Base-by-base conservation (phyloP, 2,113 vertebrate species). In the Polypterus senegalus region DNA sequence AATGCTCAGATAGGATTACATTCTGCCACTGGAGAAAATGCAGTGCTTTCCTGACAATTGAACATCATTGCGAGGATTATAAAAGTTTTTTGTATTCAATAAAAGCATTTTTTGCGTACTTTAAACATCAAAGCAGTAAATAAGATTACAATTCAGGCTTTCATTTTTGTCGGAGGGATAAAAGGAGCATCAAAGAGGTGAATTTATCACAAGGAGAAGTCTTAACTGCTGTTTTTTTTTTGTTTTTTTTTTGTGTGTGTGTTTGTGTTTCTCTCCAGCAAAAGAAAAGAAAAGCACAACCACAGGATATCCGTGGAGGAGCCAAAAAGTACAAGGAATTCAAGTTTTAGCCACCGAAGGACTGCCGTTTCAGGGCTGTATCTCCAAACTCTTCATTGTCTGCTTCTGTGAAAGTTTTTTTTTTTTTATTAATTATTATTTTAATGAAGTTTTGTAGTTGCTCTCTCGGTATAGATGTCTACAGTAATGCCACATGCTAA, bases 321-420 rank as follows among this genome's bases (percentile, higher is more conserved):
- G 91, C 86, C 71, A 96, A 94, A 81, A 94, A 92, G 70, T 94
- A 96, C 70, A 94, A 96, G 67, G 91, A 94, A 68, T 96, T 94
- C 83, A 94, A 94, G 76, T 96, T 94, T 73, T 93, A 89, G 77
- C 60, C 44, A 5, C 27, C 9, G 3, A 48, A 47, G 10, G 27
- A 10, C 58, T 43, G 27, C 60, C 44, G 58, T 64, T 59, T 61
- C 63, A 46, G 47, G n/a, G 59, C 5, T 63, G 60, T 54, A 51
- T 59, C 10, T 45, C 49, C 61, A 60, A 57, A 49, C 4, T 27
- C 45, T 5, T 53, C 3, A 11, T 62, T 47, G 27, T 43, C 54
- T 56, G 54, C 3, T 6, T 11, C 1, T 48, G 6, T 3, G 11
- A 48, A 48, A 48, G 49, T 1, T 66, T 70, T 66, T 54, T 44